Evolutionary conservation across 2,113 vertebrate species (phyloP).

Genomic region (Caranx melampygus): DNA sequence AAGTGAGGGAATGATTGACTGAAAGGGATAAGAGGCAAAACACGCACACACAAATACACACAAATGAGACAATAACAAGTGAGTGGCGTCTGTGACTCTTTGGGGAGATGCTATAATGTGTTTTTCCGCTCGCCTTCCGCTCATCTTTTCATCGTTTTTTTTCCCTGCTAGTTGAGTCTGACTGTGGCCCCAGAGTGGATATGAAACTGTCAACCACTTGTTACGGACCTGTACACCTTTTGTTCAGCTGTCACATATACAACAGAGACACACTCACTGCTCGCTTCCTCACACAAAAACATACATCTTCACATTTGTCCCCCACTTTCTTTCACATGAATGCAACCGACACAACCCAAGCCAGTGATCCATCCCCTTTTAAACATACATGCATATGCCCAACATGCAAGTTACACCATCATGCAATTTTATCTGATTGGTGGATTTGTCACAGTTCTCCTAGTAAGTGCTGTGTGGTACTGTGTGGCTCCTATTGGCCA

Average conservation of each 20-base stretch:
- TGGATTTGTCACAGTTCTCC: not conserved
- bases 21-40: conserved; percentile 29
- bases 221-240: conserved; percentile 51
- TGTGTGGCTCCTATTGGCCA: not conserved
- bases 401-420: not conserved
- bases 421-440: not conserved
- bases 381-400: not conserved
- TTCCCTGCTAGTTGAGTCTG: conserved; percentile 21
- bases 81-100: conserved; percentile 34
- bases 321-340: not conserved
- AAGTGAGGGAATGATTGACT: conserved; percentile 29
- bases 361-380: conserved; percentile 5
- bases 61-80: conserved; percentile 34
- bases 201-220: conserved; percentile 60
- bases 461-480: not conserved
- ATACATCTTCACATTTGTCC: too few species aligned
- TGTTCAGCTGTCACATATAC: conserved; percentile 46
- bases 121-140: conserved; percentile 29
- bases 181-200: conserved; percentile 51
- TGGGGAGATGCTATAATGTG: conserved; percentile 17
- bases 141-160: conserved; percentile 47
- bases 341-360: conserved; percentile 1
- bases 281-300: too few species aligned
- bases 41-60: conserved; percentile 13
- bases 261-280: conserved; percentile 15